phyloP scores from a whole-genome alignment of 1,140 invertebrate species.

The Bombus turneri region DNA sequence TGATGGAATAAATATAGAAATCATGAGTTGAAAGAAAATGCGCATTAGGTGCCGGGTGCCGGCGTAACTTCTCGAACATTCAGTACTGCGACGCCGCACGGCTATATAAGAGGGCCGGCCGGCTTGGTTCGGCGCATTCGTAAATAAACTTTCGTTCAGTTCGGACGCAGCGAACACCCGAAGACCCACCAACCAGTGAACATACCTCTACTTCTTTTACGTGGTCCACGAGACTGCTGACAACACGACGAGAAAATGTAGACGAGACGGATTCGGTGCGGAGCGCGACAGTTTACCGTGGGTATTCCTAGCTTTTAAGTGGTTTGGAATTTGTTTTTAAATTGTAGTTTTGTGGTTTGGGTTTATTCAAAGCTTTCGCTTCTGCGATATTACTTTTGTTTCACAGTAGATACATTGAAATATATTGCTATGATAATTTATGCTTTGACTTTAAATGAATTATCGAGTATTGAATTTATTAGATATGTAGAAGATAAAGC shows the following conservation, averaged over 20 bases:
- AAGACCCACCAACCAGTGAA: slow-evolving; percentile 68
- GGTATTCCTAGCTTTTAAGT: slow-evolving; percentile 58
- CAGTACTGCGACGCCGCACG: slow-evolving; percentile 66
- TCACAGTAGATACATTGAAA: not conserved
- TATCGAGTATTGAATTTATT: not conserved
- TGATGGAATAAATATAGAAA: not conserved
- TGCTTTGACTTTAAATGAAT: not conserved
- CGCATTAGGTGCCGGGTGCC: slow-evolving; percentile 36
- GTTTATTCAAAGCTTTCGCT: not conserved
- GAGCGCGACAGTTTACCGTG: slow-evolving; percentile 80
- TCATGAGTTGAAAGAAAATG: not conserved
- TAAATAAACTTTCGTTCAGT: slow-evolving; percentile 75
- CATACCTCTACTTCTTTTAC: slow-evolving; percentile 60
- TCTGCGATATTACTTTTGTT: slow-evolving; percentile 14
- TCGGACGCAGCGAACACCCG: slow-evolving; percentile 65
- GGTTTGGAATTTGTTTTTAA: not conserved
- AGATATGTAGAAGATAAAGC: not conserved
- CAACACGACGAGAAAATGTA: slow-evolving; percentile 76
- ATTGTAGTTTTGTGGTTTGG: slow-evolving; percentile 18
- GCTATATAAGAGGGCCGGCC: slow-evolving; percentile 75
- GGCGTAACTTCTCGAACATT: slow-evolving; percentile 73
- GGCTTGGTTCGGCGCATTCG: slow-evolving; percentile 73
- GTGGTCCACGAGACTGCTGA: slow-evolving; percentile 54
- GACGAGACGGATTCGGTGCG: slow-evolving; percentile 73
- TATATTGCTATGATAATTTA: not conserved